phyloP scores from a whole-genome alignment of 2,888 invertebrate species.

The Pollenia angustigena region DNA sequence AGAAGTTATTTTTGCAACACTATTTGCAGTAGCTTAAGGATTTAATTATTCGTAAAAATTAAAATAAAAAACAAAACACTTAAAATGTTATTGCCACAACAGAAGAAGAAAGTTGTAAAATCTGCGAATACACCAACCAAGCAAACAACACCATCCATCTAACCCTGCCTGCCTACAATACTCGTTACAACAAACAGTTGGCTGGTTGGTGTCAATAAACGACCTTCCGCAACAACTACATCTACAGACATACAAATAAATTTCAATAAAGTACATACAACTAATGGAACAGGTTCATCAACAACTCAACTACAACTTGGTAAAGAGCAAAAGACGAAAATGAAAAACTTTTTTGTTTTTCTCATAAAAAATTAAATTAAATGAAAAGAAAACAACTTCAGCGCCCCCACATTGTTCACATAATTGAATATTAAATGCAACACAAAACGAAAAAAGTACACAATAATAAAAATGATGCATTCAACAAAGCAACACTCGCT shows the following conservation, averaged over 20 bases:
- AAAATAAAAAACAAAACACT: slow-evolving; percentile 24
- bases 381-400: slow-evolving; percentile 42
- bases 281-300: slow-evolving; percentile 60
- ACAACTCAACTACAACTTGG: slow-evolving; percentile 44
- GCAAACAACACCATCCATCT: background rate
- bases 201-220: slow-evolving; percentile 74
- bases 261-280: slow-evolving; percentile 57
- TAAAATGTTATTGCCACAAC: slow-evolving; percentile 44
- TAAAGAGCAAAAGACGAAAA: slow-evolving; percentile 24
- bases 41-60: slow-evolving; percentile 49
- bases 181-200: background rate
- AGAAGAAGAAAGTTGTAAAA: slow-evolving; percentile 57
- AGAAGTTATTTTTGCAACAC: background rate
- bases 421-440: slow-evolving; percentile 67
- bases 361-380: slow-evolving; percentile 22
- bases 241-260: slow-evolving; percentile 24
- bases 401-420: slow-evolving; percentile 69
- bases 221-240: slow-evolving; percentile 73
- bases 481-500: slow-evolving; percentile 1
- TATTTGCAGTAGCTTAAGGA: background rate
- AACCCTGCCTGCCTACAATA: slow-evolving; percentile 3
- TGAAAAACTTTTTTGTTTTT: background rate
- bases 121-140: background rate
- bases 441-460: background rate
- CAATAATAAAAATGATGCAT: slow-evolving; percentile 30